Evolutionary conservation across 2,888 invertebrate genomes (phyloP).

Genomic region (Hartigia nigra): DNA sequence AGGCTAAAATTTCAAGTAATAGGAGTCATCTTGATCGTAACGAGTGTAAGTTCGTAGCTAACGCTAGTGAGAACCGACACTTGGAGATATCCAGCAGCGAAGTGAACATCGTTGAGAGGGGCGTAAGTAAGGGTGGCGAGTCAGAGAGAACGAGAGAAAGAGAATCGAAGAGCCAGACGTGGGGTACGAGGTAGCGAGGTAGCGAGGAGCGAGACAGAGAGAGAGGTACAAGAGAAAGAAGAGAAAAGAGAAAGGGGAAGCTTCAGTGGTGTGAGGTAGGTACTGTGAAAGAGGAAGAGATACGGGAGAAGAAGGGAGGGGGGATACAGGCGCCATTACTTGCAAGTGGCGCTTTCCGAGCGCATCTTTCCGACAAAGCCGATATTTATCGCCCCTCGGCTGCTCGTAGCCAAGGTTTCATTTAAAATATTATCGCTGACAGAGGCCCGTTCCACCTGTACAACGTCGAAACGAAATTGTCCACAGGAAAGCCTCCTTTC

Average conservation of each 20-base stretch:
- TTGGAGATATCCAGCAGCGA: not conserved
- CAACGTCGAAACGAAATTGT: not conserved
- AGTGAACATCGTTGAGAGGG: not conserved
- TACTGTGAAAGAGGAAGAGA: constrained; percentile 21
- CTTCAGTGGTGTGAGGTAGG: constrained; percentile 31
- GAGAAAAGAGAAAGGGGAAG: constrained; percentile 25
- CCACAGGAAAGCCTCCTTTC: not conserved
- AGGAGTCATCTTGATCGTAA: constrained; percentile 6
- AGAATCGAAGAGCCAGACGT: constrained; percentile 29
- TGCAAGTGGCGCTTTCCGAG: constrained; percentile 62
- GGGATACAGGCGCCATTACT: constrained; percentile 56
- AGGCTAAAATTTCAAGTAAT: not conserved
- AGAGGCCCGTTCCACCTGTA: constrained; percentile 30
- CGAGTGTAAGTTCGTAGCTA: constrained; percentile 8
- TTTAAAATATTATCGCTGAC: constrained; percentile 62
- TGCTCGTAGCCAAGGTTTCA: constrained; percentile 50
- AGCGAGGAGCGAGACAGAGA: constrained; percentile 8
- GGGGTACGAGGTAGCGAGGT: constrained; percentile 23
- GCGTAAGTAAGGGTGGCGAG: constrained; percentile 25
- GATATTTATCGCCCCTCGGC: constrained; percentile 59
- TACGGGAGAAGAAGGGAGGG: constrained; percentile 19
- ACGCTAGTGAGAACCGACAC: constrained; percentile 9
- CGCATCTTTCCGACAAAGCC: constrained; percentile 57
- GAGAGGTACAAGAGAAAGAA: constrained; percentile 16
- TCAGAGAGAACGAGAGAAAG: constrained; percentile 21